Base-by-base conservation (phyloP, 1,140 invertebrate genomes). In the Wiebesia pumilae region DNA sequence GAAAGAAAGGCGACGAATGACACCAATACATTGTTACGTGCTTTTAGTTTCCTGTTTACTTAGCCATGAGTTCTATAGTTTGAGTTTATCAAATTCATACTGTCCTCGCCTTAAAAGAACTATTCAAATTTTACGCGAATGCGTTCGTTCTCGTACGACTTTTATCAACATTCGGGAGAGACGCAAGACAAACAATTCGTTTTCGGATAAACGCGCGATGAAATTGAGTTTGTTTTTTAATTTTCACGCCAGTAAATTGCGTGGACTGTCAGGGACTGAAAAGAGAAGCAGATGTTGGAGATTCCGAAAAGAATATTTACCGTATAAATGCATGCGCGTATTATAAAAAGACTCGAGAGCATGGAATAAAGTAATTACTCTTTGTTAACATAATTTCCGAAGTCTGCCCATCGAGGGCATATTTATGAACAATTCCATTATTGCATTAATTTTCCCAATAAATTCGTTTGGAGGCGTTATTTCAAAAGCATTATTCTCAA, bases 361-460 rank as follows among this genome's bases (percentile, higher is more conserved):
- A 21, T 24, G 21, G 9, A 19, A 58, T 79, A 30, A 79, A 79
- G 43, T 80, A 54, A 47, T 83, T 69, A 58, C 81, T 65, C 43
- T 84, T 78, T 78, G 47, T 51, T 0, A 40, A n/a, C 27, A 84
- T 78, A 78, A 47, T 78, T 77, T 24, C 21, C 43, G 35, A 33
- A 67, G 83, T 78, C n/a, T 84, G 47, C 38, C 30, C 40, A 54
- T 85, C 62, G 81, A 73, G 80, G 80, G 62, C 78, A 85, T 85
- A 85, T 85, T 85, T 85, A 85, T 40, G 43, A 79, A 62, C 35
- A 40, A n/a, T 65, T n/a, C 1, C 54, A 16, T n/a, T n/a, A n/a
- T n/a, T 10, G 30, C 16, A 51, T 38, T 51, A 43, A 84, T 69
- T 85, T 79, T 85, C 27, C 30, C 83, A 54, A 40, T 54, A 43